Evolutionary conservation across 1,140 invertebrate genomes (phyloP), one percentile per base, ranked within the genome.

Genomic region (Saccostrea cuccullata): DNA sequence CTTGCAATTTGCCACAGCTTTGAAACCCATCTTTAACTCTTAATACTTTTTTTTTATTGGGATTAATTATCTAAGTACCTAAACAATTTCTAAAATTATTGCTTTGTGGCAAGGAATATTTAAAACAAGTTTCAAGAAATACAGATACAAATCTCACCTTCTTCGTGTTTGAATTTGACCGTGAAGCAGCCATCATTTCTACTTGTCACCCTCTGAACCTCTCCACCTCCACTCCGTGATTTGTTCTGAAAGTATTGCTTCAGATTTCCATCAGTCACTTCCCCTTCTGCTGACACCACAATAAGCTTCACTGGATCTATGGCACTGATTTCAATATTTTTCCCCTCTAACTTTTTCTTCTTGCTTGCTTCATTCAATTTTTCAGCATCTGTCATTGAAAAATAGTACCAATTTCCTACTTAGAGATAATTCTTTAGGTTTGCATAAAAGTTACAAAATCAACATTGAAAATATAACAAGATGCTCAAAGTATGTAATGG

Each of bases 181-280:
- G n/a, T 70, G 55, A 26, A 86, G 60, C 85, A 86, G 26, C 85
- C 85, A 86, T 86, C 60, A 0, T 70, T 36, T 23, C 40, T 86
- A 40, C 23, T 8, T n/a, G 64, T 55, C 3, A 86, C 58, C 15
- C 40, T 67, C 13, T 73, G 64, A 2, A 86, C 85, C 17, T 70
- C 58, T 20, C 64, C 85, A n/a, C 60, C 36, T 0, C 64, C 60
- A 70, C 47, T 70, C 17, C 40, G 40, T 3, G 8, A 26, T 36
- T 70, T 60, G 36, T 86, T 40, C 58, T 86, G 30, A 36, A 86
- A 86, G 70, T 86, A 70, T 47, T 70, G n/a, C 36, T 86, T 86
- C 85, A 86, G 60, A 55, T 47, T 36, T 6, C n/a, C 26, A 1
- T 70, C 85, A 11, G 64, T 23, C 40, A 70, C 60, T 4, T 70